A percentile compares a stretch with the other conserved stretches of the same genome.
Conservation (phyloP, 2,888 invertebrate genomes). For the Sinodicranocentrus sp. region DNA sequence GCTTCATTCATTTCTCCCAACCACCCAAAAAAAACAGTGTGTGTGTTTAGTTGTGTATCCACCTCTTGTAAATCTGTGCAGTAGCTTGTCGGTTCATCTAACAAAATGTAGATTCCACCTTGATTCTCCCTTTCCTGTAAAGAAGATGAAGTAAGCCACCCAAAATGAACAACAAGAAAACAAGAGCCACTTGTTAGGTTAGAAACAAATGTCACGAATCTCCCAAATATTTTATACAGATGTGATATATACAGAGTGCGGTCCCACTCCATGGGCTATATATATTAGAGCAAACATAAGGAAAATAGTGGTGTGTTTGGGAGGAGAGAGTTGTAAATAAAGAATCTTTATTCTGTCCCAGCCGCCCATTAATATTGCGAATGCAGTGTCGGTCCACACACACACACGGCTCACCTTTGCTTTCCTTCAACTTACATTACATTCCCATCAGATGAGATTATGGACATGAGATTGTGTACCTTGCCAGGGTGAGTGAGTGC, state of each 20-base stretch:
- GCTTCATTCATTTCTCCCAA: conserved; percentile 47
- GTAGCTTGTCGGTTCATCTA: conserved; percentile 64
- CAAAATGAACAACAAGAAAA: conserved; percentile 49
- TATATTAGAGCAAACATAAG: neutral
- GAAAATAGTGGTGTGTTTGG: neutral
- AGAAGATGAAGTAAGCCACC: conserved; percentile 34
- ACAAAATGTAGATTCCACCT: conserved; percentile 51
- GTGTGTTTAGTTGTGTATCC: too few species aligned
- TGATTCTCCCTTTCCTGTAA: conserved; percentile 14
- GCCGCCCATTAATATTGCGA: conserved; percentile 61
- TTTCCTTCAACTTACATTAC: conserved; percentile 58
- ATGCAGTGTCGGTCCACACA: conserved; percentile 46
- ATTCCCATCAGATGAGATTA: conserved; percentile 66
- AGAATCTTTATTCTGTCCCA: conserved; percentile 62
- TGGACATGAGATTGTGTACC: conserved; percentile 62
- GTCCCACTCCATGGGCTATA: neutral
- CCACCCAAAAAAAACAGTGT: too few species aligned
- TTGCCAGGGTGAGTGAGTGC: conserved; percentile 39
- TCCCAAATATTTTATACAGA: neutral
- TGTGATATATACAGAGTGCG: neutral
- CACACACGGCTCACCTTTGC: conserved; percentile 62
- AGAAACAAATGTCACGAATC: conserved; percentile 41
- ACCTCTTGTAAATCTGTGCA: conserved; percentile 32
- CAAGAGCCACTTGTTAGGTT: conserved; percentile 53
- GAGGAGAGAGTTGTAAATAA: conserved; percentile 54